These are phyloP conservation scores for Nomada lathburiana DNA, from an alignment of 2,888 invertebrate species.

Conservation along the genomic window DNA sequence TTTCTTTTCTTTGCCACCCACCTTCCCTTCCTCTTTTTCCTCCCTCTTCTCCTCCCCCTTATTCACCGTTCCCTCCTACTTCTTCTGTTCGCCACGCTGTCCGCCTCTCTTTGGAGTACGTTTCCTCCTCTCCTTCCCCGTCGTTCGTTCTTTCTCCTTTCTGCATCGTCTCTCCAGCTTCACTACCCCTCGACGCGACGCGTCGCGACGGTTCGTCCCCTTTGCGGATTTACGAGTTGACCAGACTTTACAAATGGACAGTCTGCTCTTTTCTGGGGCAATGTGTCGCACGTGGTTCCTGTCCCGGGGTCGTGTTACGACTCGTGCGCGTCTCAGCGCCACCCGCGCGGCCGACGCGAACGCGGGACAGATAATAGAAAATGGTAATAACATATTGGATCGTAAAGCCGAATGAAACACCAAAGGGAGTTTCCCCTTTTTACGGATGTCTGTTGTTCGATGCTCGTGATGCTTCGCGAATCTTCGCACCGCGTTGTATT, in stretches of 20 bases:
- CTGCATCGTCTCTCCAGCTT: not conserved
- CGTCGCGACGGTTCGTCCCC: conserved; percentile 40
- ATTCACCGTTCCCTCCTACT: conserved; percentile 40
- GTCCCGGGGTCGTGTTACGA: conserved; percentile 43
- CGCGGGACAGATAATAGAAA: conserved; percentile 48
- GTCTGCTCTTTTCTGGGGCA: conserved; percentile 57
- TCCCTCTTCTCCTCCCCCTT: conserved; percentile 38
- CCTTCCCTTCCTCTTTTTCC: conserved; percentile 67
- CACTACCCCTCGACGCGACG: not conserved
- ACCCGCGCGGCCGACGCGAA: conserved; percentile 29
- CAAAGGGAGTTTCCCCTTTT: not conserved
- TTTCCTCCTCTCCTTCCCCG: conserved; percentile 66
- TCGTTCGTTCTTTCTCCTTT: conserved; percentile 31
- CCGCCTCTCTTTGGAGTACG: conserved; percentile 73
- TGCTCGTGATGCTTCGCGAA: conserved; percentile 5
- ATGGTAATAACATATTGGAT: conserved; percentile 56
- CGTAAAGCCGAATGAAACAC: conserved; percentile 28
- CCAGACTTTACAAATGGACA: conserved; percentile 63
- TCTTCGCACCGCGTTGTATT: not conserved
- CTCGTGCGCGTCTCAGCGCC: not conserved
- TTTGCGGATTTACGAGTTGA: conserved; percentile 66
- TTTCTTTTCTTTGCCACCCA: conserved; percentile 69
- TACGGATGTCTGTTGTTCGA: not conserved
- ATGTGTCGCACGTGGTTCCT: conserved; percentile 59
- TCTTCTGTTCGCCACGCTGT: conserved; percentile 60